Evolutionary conservation across 2,888 invertebrate species (phyloP).

Genomic region (Yponomeuta evonymella): DNA sequence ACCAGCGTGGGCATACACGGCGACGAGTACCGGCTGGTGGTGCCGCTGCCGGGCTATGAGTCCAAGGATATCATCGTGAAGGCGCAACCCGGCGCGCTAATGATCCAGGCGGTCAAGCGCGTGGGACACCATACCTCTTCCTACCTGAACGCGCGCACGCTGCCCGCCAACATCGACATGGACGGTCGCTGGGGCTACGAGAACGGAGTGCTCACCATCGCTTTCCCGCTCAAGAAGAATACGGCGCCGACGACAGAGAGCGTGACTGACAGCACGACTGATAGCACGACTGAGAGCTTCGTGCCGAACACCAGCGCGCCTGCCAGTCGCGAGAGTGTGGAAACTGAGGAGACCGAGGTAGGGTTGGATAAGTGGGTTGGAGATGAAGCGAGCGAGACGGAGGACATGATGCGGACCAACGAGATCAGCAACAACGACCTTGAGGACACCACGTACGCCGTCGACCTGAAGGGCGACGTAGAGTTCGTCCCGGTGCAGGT

Average conservation of each 20-base stretch:
- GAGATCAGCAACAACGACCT: slow-evolving; percentile 33
- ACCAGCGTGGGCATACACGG: slow-evolving; percentile 38
- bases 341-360: slow-evolving; percentile 14
- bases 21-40: slow-evolving; percentile 45
- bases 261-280: slow-evolving; percentile 11
- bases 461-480: slow-evolving; percentile 50
- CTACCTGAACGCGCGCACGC: slow-evolving; percentile 43
- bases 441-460: slow-evolving; percentile 59
- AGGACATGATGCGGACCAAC: slow-evolving; percentile 40
- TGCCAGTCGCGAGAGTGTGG: slow-evolving; percentile 47
- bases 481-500: slow-evolving; percentile 49
- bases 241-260: slow-evolving; percentile 9
- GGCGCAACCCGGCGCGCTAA: slow-evolving; percentile 47
- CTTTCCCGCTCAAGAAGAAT: slow-evolving; percentile 39
- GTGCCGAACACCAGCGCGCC: slow-evolving; percentile 25
- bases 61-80: slow-evolving; percentile 59
- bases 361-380: slow-evolving; percentile 9
- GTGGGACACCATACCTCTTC: slow-evolving; percentile 29
- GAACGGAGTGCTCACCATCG: slow-evolving; percentile 39
- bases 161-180: slow-evolving; percentile 42
- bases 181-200: slow-evolving; percentile 52
- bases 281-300: slow-evolving; percentile 16
- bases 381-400: slow-evolving; percentile 19
- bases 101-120: slow-evolving; percentile 50
- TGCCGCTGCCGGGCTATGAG: slow-evolving; percentile 43